A percentile compares a stretch with the other conserved stretches of the same genome.
Conservation (phyloP, 1,140 invertebrate species). For the Meteorus sp. region DNA sequence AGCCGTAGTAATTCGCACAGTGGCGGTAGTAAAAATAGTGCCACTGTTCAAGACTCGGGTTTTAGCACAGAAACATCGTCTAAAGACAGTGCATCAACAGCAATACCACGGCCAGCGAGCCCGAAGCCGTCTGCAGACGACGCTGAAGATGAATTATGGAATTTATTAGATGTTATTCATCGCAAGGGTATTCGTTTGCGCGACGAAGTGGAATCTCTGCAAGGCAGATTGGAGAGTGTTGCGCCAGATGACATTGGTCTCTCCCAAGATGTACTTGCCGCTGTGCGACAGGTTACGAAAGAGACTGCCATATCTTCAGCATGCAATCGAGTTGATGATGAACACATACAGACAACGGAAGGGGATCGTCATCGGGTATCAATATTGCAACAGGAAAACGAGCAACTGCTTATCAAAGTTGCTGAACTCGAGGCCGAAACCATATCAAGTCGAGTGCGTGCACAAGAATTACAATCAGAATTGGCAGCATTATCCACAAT, state of each 20-base stretch:
- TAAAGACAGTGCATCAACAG: constrained; percentile 69
- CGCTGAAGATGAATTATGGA: constrained; percentile 81
- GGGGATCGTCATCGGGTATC: constrained; percentile 31
- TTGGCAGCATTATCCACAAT: constrained; percentile 63
- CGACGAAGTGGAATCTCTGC: constrained; percentile 70
- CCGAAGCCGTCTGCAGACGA: constrained; percentile 56
- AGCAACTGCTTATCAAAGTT: constrained; percentile 69
- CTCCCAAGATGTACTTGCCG: constrained; percentile 53
- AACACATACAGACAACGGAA: constrained; percentile 39
- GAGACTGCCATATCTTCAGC: not conserved
- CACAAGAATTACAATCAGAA: constrained; percentile 66
- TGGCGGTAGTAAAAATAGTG: constrained; percentile 63
- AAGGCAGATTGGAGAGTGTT: constrained; percentile 54
- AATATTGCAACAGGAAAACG: constrained; percentile 69
- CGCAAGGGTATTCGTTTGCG: constrained; percentile 74
- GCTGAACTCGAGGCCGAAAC: constrained; percentile 74
- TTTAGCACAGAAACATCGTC: constrained; percentile 82
- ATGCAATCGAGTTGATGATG: constrained; percentile 44
- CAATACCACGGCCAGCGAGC: constrained; percentile 55
- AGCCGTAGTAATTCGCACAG: constrained; percentile 69
- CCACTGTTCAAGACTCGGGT: constrained; percentile 79
- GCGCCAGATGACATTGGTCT: constrained; percentile 50
- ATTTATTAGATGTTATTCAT: constrained; percentile 82
- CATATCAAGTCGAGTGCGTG: constrained; percentile 64
- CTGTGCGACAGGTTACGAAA: constrained; percentile 47